These are phyloP conservation scores for Bambusicola thoracicus DNA, from an alignment of 2,113 vertebrate genomes.

Conservation along the genomic window DNA sequence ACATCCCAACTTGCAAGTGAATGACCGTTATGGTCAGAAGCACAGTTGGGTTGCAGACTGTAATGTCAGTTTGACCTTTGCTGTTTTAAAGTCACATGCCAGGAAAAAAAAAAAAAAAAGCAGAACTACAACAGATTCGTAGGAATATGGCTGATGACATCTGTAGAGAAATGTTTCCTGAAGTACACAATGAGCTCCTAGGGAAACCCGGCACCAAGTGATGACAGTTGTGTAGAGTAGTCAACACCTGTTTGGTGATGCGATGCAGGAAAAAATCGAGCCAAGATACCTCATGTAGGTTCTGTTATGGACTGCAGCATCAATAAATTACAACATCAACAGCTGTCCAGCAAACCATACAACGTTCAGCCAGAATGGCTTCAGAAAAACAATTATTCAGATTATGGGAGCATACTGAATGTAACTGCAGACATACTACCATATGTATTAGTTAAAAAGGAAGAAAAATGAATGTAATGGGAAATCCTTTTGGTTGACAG, in stretches of 20 bases:
- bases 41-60: background rate
- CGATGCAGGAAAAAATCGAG: background rate
- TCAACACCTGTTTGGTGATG: background rate
- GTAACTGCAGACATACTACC: background rate
- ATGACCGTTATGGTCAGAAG: background rate
- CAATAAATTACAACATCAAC: background rate
- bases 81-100: background rate
- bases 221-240: background rate
- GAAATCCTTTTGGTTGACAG: background rate
- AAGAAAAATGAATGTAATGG: background rate
- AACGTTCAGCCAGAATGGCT: background rate
- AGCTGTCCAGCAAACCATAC: conserved; percentile 6
- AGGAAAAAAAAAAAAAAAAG: background rate
- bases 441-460: background rate
- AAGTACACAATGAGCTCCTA: background rate
- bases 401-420: background rate
- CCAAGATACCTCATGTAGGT: background rate
- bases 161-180: background rate
- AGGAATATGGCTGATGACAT: background rate
- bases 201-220: background rate
- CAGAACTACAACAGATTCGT: background rate
- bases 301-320: background rate
- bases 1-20: background rate
- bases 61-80: background rate
- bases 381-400: background rate